phyloP scores from a whole-genome alignment of 2,888 invertebrate species.

The Dryocosmus kuriphilus region DNA sequence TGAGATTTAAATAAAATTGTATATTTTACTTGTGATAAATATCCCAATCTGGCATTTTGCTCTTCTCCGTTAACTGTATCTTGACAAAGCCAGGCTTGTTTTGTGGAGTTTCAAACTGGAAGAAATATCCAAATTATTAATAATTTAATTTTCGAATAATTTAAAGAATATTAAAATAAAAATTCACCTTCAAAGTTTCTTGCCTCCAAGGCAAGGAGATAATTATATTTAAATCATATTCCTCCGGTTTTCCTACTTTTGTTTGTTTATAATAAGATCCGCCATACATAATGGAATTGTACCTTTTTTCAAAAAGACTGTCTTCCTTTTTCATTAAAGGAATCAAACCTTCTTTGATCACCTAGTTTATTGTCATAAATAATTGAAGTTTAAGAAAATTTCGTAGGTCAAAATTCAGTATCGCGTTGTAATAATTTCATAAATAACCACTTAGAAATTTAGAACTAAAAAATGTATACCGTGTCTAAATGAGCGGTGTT shows the following conservation, averaged over 20 bases:
- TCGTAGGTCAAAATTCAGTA: neutral
- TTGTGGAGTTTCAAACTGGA: slow-evolving; percentile 41
- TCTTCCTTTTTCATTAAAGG: slow-evolving; percentile 53
- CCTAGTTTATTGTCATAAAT: slow-evolving; percentile 22
- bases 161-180: neutral
- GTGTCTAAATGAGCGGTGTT: slow-evolving; percentile 41
- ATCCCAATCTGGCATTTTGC: neutral
- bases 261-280: slow-evolving; percentile 82
- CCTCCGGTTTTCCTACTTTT: slow-evolving; percentile 81
- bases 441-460: too few relatives aligned
- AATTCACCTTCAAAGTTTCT: slow-evolving; percentile 15
- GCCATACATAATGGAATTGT: slow-evolving; percentile 76
- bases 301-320: slow-evolving; percentile 69
- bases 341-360: slow-evolving; percentile 35
- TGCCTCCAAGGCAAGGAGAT: slow-evolving; percentile 77
- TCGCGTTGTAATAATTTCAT: too few relatives aligned
- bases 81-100: slow-evolving; percentile 42
- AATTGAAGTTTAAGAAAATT: neutral
- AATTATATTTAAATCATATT: slow-evolving; percentile 82
- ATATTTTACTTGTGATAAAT: neutral
- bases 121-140: neutral
- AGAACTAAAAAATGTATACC: slow-evolving; percentile 9
- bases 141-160: neutral
- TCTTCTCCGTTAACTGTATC: slow-evolving; percentile 19
- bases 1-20: too few relatives aligned